Evolutionary conservation across 2,797 vertebrate genomes (phyloP), one percentile per base, ranked within the genome.

Genomic region (Lithobates pipiens): DNA sequence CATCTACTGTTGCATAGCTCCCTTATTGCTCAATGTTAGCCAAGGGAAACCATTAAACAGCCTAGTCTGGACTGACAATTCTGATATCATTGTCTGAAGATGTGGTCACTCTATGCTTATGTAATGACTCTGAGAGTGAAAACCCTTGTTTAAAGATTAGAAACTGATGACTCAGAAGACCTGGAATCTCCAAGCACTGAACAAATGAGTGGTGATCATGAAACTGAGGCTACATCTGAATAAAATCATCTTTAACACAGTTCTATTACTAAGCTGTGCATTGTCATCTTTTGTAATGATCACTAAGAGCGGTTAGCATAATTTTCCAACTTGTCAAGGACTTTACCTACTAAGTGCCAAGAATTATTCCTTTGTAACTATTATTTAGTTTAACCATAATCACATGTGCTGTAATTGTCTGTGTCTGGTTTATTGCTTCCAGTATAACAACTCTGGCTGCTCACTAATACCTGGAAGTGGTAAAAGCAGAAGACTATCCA

Each of bases 1-100:
- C 54, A 46, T 50, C 36, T 39, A 34, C 25, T 69, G 34, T 83
- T 85, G 77, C 70, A 80, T 85, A 79, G 71, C 70, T 80, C 67
- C 77, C 57, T 18, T 25, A 74, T 80, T 79, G 70, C 57, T 78
- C 27, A 73, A 50, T 79, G 50, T 63, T 21, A 6, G 27, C 76
- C 65, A 50, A 54, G 83, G 63, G 77, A 80, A 80, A 80, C 39
- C 83, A 54, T 85, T 85, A 67, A 80, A 68, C 70, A 79, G 61
- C 21, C 46, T 32, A 42, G 70, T 80, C 70, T 85, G 63, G 77
- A 76, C 84, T 80, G 84, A 61, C 36, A 57, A 74, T 74, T 80
- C 71, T 85, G 84, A 85, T 85, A 85, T 85, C 84, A 85, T 72
- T 63, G 84, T 86, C 84, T 86, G 84, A 81, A 76, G 84, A 86